Evolutionary conservation across 2,888 invertebrate genomes (phyloP).

Genomic region (Congeria kusceri): DNA sequence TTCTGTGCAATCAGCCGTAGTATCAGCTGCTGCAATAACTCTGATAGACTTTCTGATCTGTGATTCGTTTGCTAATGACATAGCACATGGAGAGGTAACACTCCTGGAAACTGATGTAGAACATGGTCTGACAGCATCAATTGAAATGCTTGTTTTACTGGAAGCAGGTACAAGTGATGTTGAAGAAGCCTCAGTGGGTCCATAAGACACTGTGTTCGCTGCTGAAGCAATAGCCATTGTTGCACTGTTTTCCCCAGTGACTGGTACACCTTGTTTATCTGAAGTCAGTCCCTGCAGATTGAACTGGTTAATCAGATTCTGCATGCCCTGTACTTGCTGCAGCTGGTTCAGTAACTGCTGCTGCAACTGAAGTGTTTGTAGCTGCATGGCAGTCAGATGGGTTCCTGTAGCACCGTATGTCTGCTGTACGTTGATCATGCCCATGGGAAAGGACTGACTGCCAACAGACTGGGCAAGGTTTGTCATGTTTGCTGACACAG

Average conservation of each 20-base stretch:
- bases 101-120: neutral
- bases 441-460: constrained; percentile 51
- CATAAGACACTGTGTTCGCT: constrained; percentile 23
- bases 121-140: neutral
- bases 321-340: constrained; percentile 80
- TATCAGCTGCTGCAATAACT: constrained; percentile 61
- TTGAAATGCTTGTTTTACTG: neutral
- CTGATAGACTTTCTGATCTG: constrained; percentile 22
- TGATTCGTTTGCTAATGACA: neutral
- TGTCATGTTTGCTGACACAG: neutral
- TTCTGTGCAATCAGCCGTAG: constrained; percentile 53
- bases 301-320: constrained; percentile 72
- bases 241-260: constrained; percentile 18
- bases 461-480: constrained; percentile 6
- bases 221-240: constrained; percentile 1
- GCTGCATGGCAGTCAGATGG: constrained; percentile 75
- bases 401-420: constrained; percentile 29
- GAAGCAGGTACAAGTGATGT: neutral
- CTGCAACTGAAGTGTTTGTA: constrained; percentile 76
- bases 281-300: constrained; percentile 64
- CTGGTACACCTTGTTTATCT: constrained; percentile 26
- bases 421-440: constrained; percentile 31
- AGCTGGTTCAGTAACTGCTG: constrained; percentile 77
- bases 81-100: neutral
- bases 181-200: neutral